phyloP scores from a whole-genome alignment of 2,888 invertebrate genomes.

The Amphimallon solstitiale region DNA sequence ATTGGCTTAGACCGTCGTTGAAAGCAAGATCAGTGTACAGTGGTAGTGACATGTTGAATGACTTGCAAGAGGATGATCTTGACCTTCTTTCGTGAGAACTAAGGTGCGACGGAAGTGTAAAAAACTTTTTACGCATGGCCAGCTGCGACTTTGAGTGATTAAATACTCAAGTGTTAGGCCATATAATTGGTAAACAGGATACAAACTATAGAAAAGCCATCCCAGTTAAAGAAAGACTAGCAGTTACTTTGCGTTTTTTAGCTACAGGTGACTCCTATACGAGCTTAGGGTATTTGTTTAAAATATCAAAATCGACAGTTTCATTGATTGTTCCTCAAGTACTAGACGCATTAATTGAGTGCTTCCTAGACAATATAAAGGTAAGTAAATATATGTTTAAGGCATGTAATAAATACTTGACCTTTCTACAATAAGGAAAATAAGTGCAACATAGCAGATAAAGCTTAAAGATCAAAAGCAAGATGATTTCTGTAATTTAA shows the following conservation, averaged over 20 bases:
- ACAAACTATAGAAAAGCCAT: background rate
- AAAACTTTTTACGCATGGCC: background rate
- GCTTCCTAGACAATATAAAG: slow-evolving; percentile 3
- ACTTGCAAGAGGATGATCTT: background rate
- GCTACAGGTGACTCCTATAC: background rate
- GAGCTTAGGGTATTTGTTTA: slow-evolving; percentile 8
- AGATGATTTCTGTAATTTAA: background rate
- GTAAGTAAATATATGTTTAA: slow-evolving; percentile 14
- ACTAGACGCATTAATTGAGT: slow-evolving; percentile 1
- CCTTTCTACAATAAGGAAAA: background rate
- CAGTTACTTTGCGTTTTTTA: background rate
- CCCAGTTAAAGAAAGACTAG: background rate
- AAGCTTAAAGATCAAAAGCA: too few relatives aligned
- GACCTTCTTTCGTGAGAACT: background rate
- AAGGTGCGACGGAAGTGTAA: background rate
- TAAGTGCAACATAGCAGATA: background rate
- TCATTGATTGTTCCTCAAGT: slow-evolving; percentile 17
- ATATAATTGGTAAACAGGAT: background rate
- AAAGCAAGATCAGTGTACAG: background rate
- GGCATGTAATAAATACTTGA: background rate
- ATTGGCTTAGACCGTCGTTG: background rate
- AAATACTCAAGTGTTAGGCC: background rate
- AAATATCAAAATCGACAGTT: slow-evolving; percentile 3
- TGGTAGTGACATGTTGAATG: background rate
- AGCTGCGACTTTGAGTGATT: background rate